Conservation (phyloP, 2,888 invertebrate species). For the Agriotes lineatus region DNA sequence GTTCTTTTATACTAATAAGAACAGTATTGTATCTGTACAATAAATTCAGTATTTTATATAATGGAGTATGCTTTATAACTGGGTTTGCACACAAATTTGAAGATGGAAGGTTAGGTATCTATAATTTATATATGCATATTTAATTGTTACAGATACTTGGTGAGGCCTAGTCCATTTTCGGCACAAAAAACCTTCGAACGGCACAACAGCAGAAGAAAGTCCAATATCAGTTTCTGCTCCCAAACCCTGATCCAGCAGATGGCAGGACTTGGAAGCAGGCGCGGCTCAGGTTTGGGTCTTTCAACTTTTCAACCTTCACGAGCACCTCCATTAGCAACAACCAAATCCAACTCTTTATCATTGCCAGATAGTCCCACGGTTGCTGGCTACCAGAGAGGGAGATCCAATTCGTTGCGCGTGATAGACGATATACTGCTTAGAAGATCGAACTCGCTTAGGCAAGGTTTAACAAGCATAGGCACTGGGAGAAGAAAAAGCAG, state of each 20-base stretch:
- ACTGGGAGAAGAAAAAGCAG: slow-evolving; percentile 81
- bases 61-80: too few species aligned
- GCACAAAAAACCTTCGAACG: slow-evolving; percentile 95
- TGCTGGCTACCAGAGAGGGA: slow-evolving; percentile 80
- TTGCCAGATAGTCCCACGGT: slow-evolving; percentile 91
- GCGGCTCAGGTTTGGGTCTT: slow-evolving; percentile 78
- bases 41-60: too few species aligned
- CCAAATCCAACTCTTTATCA: slow-evolving; percentile 90
- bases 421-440: slow-evolving; percentile 87
- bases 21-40: too few species aligned
- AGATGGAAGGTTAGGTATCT: too few species aligned
- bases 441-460: slow-evolving; percentile 86
- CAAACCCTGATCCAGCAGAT: slow-evolving; percentile 79
- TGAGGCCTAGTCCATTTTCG: slow-evolving; percentile 94
- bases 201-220: slow-evolving; percentile 90
- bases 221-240: slow-evolving; percentile 91
- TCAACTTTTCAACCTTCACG: slow-evolving; percentile 75
- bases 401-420: slow-evolving; percentile 87
- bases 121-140: too few species aligned
- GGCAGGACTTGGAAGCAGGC: slow-evolving; percentile 73
- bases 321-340: slow-evolving; percentile 83
- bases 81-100: too few species aligned
- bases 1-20: too few species aligned
- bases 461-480: slow-evolving; percentile 79
- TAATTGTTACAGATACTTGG: slow-evolving; percentile 84